These are phyloP conservation scores for Agrochola macilenta DNA, from an alignment of 2,888 invertebrate species.

Conservation along the genomic window DNA sequence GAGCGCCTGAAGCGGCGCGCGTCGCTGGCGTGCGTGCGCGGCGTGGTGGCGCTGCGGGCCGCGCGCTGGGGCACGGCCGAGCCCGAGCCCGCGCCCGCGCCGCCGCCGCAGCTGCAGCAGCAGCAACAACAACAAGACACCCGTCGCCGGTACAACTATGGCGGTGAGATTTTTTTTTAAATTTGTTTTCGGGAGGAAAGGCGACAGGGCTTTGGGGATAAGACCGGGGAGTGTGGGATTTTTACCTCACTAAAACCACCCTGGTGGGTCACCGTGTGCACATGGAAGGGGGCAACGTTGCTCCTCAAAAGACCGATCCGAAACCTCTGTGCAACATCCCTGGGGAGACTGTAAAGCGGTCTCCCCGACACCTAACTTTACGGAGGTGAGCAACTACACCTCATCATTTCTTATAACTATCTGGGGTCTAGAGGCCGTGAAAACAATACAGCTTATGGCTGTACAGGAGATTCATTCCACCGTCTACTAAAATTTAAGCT, in stretches of 20 bases:
- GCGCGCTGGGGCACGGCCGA: slow-evolving; percentile 88
- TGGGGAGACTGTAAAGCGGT: background rate
- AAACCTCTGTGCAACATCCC: background rate
- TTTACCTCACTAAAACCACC: background rate
- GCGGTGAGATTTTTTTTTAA: slow-evolving; percentile 41
- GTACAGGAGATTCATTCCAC: background rate
- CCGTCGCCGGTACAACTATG: slow-evolving; percentile 62
- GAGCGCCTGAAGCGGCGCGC: slow-evolving; percentile 85
- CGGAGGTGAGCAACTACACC: slow-evolving; percentile 6
- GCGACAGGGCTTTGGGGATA: background rate
- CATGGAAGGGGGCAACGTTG: background rate
- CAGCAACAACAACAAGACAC: slow-evolving; percentile 38
- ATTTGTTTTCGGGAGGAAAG: background rate
- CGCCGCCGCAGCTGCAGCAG: slow-evolving; percentile 35
- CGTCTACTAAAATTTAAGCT: background rate
- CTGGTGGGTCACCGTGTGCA: background rate
- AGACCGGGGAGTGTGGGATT: background rate
- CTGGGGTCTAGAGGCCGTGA: background rate
- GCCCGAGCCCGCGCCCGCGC: slow-evolving; percentile 71
- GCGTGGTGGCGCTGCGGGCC: slow-evolving; percentile 84
- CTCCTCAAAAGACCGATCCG: background rate
- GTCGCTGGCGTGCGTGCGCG: slow-evolving; percentile 80
- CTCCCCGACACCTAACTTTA: background rate
- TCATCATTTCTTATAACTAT: background rate
- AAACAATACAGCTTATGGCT: background rate